Percentiles rank a stretch among this genome's conserved stretches.
phyloP scores from a whole-genome alignment of 2,888 invertebrate genomes.

The Graphium colonna region DNA sequence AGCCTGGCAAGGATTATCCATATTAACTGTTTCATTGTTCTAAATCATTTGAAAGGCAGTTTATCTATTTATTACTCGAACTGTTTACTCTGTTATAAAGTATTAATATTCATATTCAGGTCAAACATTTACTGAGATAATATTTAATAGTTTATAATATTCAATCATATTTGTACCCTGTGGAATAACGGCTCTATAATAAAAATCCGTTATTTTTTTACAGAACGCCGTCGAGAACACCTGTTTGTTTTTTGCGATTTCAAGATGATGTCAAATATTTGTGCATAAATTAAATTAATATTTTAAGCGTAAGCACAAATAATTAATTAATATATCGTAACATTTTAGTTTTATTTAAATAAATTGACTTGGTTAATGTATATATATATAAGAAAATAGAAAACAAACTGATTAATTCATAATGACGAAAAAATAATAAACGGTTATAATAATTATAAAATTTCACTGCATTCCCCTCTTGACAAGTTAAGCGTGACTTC shows the following conservation, averaged over 20 bases:
- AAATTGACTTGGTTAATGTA: no score
- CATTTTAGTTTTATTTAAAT: no score
- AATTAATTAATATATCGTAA: no score
- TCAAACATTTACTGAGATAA: slow-evolving; percentile 9
- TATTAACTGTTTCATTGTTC: slow-evolving; percentile 9
- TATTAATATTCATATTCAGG: slow-evolving; percentile 10
- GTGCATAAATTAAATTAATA: no score
- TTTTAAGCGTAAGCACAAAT: no score
- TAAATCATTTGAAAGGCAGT: not conserved
- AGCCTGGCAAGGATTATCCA: slow-evolving; percentile 5
- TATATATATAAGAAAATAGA: not conserved
- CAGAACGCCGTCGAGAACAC: not conserved
- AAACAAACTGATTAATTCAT: no score
- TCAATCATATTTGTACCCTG: not conserved
- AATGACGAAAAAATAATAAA: no score
- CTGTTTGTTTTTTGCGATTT: not conserved
- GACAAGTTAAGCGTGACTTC: slow-evolving; percentile 4
- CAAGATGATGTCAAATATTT: no score
- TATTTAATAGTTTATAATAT: not conserved
- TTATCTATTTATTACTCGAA: slow-evolving; percentile 12
- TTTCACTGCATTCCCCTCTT: not conserved
- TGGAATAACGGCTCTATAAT: not conserved
- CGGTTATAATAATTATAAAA: not conserved
- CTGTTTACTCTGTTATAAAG: not conserved
- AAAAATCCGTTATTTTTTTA: not conserved